Evolutionary conservation across 2,888 invertebrate species (phyloP), one percentile per base, ranked within the genome.

Genomic region (Cosmorhoe ocellata): DNA sequence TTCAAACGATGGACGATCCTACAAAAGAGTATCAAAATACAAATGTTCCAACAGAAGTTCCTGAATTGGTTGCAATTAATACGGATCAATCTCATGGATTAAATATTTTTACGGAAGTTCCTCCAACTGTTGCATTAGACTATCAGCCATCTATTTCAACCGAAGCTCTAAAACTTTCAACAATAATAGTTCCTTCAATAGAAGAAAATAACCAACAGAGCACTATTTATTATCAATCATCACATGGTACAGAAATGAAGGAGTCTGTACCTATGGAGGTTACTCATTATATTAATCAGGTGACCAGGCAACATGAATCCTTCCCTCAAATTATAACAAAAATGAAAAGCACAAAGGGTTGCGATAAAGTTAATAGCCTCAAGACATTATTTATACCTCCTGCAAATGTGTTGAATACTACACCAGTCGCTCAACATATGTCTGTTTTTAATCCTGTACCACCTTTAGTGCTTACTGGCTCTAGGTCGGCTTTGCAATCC

Each of bases 41-140:
- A 2, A 31, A 41, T 4, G 11, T 14, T 14, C 14, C 13, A 39
- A 18, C n/a, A 2, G n/a, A 27, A 10, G 13, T 14, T 10, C 14
- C 39, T 6, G 10, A 39, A 18, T 2, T 39, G 11, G 9, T 18
- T 26, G 7, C 8, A 24, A n/a, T 10, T 13, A 26, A 8, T 4
- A 32, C 6, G 13, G 26, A 18, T 18, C 18, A 18, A 18, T 18
- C 18, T 18, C 18, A 18, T 18, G 18, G 24, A n/a, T 13, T 24
- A n/a, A 41, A 42, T 42, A 9, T 33, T 11, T 33, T 42, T 11
- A 26, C 33, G 26, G 41, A 42, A 32, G 7, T 33, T 26, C 41
- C 41, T 11, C 26, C 37, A 28, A 7, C n/a, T 1, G 7, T n/a
- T 1, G 28, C n/a, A n/a, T 4, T 18, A 18, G 18, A 18, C 2